Base-by-base conservation (phyloP, 2,888 invertebrate genomes). In the Bursaphelenchus okinawaensis region DNA sequence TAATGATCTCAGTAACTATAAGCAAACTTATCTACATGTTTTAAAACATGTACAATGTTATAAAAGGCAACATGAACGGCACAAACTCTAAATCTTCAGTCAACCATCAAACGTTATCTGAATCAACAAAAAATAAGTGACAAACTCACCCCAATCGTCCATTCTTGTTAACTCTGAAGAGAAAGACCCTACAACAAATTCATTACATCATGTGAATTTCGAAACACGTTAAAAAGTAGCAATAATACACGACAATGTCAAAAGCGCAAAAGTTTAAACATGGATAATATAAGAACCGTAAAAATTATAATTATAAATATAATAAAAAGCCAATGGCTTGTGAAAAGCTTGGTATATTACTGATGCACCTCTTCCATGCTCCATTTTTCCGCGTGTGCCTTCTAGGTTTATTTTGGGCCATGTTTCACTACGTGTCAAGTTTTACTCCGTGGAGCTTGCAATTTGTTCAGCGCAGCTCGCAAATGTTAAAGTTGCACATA, bases 91-190 rank as follows among this genome's bases (percentile, higher is more conserved):
- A n/a, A n/a, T n/a, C n/a, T n/a, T n/a, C n/a, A n/a, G n/a, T n/a
- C n/a, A n/a, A n/a, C n/a, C n/a, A n/a, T n/a, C n/a, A n/a, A n/a
- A n/a, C n/a, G n/a, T n/a, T n/a, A n/a, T n/a, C n/a, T n/a, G n/a
- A n/a, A n/a, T n/a, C n/a, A n/a, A n/a, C n/a, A n/a, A 59, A 29
- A 29, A 59, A 50, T n/a, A 59, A 19, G 20, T 9, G 1, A 7
- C 9, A n/a, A 51, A 29, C 60, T 51, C 2, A 59, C 60, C 60
- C 60, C 60, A 59, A 31, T 23, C 23, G 19, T 56, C 56, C 56
- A 59, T 59, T 2, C 8, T 59, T n/a, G 50, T 50, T 59, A 40
- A 22, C 60, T 59, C 50, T 27, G 19, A n/a, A 20, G 51, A 22
- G 51, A 58, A 40, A 40, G 16, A 12, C n/a, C 16, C 40, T 16